Evolutionary conservation across 92 coral and sea anemone genomes (phyloP), one percentile per base, ranked within the genome.

Genomic region (Parazoanthus swiftii): DNA sequence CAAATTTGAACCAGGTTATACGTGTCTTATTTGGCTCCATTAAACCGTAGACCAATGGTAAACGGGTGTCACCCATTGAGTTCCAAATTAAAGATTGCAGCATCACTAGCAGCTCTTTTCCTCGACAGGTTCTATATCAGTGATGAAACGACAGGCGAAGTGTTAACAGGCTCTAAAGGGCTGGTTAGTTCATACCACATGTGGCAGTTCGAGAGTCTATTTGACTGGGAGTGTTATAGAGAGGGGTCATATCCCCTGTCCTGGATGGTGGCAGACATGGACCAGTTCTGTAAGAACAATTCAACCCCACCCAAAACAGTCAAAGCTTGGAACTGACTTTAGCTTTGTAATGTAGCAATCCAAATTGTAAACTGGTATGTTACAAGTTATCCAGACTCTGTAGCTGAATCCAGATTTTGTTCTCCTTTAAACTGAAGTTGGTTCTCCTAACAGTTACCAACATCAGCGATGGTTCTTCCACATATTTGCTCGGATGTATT

Each of bases 121-220:
- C 10, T 50, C 26, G 33, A 21, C 84, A 88, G 90, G 81, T 88
- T 88, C 79, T 88, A 56, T 67, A 81, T 88, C 72, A 43, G 81
- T 42, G 79, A 81, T 59, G 85, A 33, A 42, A 76, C 56, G 35
- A 73, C 85, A 20, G 90, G 51, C 1, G 81, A 88, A 38, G 38
- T 88, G 33, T 71, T 88, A 72, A 18, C 58, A 50, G 90, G 90
- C 0, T 80, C 87, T 9, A 88, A 54, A 73, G 38, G 73, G 42
- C 2, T 70, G 11, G 90, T 88, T 37, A 80, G 37, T 26, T 88
- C 77, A 8, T 73, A 68, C 76, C 90, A 88, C 70, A 23, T 80
- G 74, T 88, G 90, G 90, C 80, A 81, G 81, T 88, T 88, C 48
- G 86, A 88, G 81, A 80, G 86, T 35, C 81, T 77, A 50, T 88